phyloP scores from a whole-genome alignment of 2,888 invertebrate species.

The Drosophila mulleri region DNA sequence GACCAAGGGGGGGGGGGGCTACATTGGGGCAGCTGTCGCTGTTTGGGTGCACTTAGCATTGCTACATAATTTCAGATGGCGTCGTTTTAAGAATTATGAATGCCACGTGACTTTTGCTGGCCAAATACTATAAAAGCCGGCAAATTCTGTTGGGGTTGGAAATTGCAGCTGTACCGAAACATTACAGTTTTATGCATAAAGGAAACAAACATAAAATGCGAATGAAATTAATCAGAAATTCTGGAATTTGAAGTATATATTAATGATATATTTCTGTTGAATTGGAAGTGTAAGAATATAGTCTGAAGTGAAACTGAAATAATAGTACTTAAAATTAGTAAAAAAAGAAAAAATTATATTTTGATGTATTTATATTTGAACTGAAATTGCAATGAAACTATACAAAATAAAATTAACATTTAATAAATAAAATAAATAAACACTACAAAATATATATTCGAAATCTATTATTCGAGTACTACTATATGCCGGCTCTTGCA shows the following conservation, averaged over 20 bases:
- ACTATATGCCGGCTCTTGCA: not conserved
- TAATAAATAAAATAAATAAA: no score
- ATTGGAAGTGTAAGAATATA: no score
- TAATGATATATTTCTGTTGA: no score
- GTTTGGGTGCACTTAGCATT: conserved; percentile 73
- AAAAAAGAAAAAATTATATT: no score
- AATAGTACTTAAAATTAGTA: no score
- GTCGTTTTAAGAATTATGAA: conserved; percentile 84
- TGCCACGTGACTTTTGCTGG: conserved; percentile 82
- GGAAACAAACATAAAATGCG: conserved; percentile 5
- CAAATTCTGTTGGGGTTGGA: conserved; percentile 1
- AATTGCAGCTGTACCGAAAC: conserved; percentile 47
- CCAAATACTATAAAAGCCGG: conserved; percentile 60
- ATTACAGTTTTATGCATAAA: conserved; percentile 22
- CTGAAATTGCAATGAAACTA: no score
- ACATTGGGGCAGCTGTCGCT: conserved; percentile 52
- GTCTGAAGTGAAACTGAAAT: no score
- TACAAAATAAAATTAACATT: no score
- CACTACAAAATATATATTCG: no score
- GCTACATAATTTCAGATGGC: conserved; percentile 77
- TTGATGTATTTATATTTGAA: no score
- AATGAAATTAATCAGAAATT: conserved; percentile 21
- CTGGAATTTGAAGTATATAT: not conserved
- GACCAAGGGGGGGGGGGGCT: not conserved
- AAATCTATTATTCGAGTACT: no score